A percentile compares a stretch with the other conserved stretches of the same genome.
phyloP scores from a whole-genome alignment of 2,888 invertebrate species.

The Sphaeridia pumilis region DNA sequence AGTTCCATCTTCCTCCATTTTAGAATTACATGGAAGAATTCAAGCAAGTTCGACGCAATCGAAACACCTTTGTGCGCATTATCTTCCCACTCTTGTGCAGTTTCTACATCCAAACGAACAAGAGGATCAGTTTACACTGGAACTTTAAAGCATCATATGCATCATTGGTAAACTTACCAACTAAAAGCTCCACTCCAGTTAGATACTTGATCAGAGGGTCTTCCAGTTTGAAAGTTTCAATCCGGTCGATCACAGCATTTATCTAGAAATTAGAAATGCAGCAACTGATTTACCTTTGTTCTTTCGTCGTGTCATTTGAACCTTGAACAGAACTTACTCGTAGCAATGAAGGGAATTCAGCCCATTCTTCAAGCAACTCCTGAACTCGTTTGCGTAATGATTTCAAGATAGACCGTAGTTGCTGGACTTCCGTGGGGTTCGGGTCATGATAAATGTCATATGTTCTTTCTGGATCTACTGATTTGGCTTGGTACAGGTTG shows the following conservation, averaged over 20 bases:
- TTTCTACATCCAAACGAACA: slow-evolving; percentile 11
- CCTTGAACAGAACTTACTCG: slow-evolving; percentile 47
- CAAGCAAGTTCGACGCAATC: slow-evolving; percentile 57
- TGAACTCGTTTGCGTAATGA: slow-evolving; percentile 51
- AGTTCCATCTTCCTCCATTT: slow-evolving; percentile 85
- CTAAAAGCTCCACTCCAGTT: slow-evolving; percentile 76
- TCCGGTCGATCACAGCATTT: slow-evolving; percentile 33
- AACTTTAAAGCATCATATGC: neutral
- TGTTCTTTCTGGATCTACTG: neutral
- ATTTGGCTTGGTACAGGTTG: no score
- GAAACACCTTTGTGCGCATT: slow-evolving; percentile 79
- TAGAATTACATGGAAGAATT: slow-evolving; percentile 68
- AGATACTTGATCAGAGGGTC: slow-evolving; percentile 78
- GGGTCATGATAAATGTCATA: slow-evolving; percentile 74
- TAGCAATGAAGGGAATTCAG: slow-evolving; percentile 75
- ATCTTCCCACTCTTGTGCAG: slow-evolving; percentile 78
- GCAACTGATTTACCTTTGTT: slow-evolving; percentile 40
- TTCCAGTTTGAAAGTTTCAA: slow-evolving; percentile 51
- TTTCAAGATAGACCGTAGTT: slow-evolving; percentile 57
- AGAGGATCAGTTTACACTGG: neutral
- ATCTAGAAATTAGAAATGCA: slow-evolving; percentile 24
- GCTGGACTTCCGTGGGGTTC: slow-evolving; percentile 63
- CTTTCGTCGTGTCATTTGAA: neutral
- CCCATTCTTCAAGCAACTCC: slow-evolving; percentile 64
- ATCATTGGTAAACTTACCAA: slow-evolving; percentile 49